Conservation (phyloP, 1,140 invertebrate genomes). For the Pseudobourletiella spinata region DNA sequence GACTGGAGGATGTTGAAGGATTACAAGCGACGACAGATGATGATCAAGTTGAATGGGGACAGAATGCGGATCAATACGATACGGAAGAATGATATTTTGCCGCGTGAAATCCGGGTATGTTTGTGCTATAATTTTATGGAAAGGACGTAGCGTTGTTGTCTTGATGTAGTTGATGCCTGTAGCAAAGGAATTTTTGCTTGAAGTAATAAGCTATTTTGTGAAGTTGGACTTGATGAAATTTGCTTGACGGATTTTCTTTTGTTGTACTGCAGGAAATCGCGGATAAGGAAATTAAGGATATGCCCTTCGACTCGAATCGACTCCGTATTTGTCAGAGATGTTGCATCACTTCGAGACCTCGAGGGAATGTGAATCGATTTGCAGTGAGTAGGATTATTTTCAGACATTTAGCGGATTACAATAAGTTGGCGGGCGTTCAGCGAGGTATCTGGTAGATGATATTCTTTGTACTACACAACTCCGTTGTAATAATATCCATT, state of each 20-base stretch:
- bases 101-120: constrained; percentile 53
- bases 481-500: too few species aligned
- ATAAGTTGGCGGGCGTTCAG: constrained; percentile 76
- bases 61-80: constrained; percentile 65
- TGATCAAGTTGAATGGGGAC: constrained; percentile 58
- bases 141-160: too few species aligned
- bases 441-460: constrained; percentile 67
- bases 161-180: too few species aligned
- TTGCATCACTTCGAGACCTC: constrained; percentile 64
- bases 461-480: too few species aligned
- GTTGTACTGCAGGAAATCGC: constrained; percentile 51
- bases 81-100: constrained; percentile 69
- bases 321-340: constrained; percentile 60
- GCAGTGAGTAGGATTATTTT: constrained; percentile 75
- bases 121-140: too few species aligned
- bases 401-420: constrained; percentile 79
- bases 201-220: neutral
- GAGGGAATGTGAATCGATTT: constrained; percentile 55
- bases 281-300: constrained; percentile 58
- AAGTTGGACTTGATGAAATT: neutral
- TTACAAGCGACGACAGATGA: constrained; percentile 62
- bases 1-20: constrained; percentile 72
- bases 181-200: too few species aligned
- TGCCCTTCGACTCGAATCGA: constrained; percentile 62
- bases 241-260: constrained; percentile 2